Evolutionary conservation across 2,888 invertebrate species (phyloP).

Genomic region (Parnassius mnemosyne): DNA sequence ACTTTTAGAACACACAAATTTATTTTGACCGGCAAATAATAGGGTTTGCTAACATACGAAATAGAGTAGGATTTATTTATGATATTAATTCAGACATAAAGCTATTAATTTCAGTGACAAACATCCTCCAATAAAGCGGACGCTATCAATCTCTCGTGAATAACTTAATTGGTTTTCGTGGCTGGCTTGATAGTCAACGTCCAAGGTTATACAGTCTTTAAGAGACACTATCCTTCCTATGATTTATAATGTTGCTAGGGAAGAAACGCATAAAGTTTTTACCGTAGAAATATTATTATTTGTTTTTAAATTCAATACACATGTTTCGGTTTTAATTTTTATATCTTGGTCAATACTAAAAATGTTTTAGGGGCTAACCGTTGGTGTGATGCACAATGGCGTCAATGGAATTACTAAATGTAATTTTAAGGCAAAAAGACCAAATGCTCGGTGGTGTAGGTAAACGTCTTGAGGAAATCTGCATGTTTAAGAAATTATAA

Average conservation of each 20-base stretch:
- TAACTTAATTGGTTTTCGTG: constrained; percentile 59
- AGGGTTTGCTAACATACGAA: not conserved
- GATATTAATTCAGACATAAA: constrained; percentile 6
- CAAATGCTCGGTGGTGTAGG: too few species aligned
- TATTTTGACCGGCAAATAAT: not conserved
- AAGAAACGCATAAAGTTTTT: not conserved
- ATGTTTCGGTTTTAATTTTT: too few species aligned
- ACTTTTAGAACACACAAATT: too few species aligned
- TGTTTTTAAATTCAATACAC: too few species aligned
- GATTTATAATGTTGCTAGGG: constrained; percentile 16
- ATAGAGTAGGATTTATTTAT: not conserved
- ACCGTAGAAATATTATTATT: too few species aligned
- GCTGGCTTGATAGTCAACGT: constrained; percentile 38
- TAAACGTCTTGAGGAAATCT: too few species aligned
- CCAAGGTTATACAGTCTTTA: constrained; percentile 40
- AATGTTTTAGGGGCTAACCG: too few species aligned
- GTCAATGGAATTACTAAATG: too few species aligned
- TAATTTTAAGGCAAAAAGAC: too few species aligned
- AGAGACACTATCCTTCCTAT: constrained; percentile 22
- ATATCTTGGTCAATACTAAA: too few species aligned
- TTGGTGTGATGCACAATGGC: too few species aligned
- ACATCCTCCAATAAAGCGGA: constrained; percentile 51
- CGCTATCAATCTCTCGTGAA: constrained; percentile 59
- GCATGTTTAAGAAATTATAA: too few species aligned
- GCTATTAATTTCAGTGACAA: constrained; percentile 55